Evolutionary conservation across 2,888 invertebrate genomes (phyloP).

Genomic region (Hololepta plana): DNA sequence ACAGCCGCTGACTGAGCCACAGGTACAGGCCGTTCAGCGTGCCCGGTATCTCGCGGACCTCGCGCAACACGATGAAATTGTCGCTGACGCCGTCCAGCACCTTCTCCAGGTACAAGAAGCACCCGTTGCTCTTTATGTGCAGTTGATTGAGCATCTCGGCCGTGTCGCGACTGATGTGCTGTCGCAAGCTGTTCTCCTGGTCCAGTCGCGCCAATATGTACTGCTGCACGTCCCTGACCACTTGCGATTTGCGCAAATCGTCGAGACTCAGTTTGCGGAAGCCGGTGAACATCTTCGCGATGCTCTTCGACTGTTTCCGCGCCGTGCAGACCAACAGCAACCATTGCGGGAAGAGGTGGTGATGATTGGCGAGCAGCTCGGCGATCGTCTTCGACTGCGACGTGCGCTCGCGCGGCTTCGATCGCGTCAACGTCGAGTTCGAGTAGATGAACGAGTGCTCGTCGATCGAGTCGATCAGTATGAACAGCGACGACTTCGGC

Average conservation of each 20-base stretch:
- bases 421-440: slow-evolving; percentile 35
- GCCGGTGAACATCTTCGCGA: slow-evolving; percentile 63
- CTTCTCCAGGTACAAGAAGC: slow-evolving; percentile 72
- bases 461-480: slow-evolving; percentile 86
- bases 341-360: slow-evolving; percentile 87
- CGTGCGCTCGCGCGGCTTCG: slow-evolving; percentile 28
- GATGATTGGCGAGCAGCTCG: slow-evolving; percentile 72
- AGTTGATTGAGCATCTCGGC: slow-evolving; percentile 90
- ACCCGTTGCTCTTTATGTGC: slow-evolving; percentile 91
- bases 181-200: slow-evolving; percentile 70
- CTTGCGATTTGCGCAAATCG: slow-evolving; percentile 74
- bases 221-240: slow-evolving; percentile 87
- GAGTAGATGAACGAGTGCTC: slow-evolving; percentile 47
- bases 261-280: slow-evolving; percentile 86
- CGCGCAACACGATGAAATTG: slow-evolving; percentile 77
- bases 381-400: slow-evolving; percentile 49
- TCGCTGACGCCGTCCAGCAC: slow-evolving; percentile 84
- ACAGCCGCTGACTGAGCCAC: slow-evolving; percentile 86
- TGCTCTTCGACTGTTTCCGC: slow-evolving; percentile 65
- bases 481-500: slow-evolving; percentile 66
- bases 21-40: slow-evolving; percentile 88
- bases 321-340: slow-evolving; percentile 77
- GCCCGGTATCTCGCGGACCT: slow-evolving; percentile 86
- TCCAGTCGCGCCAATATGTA: slow-evolving; percentile 84
- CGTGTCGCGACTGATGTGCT: slow-evolving; percentile 78